phyloP scores from a whole-genome alignment of 2,113 vertebrate genomes.

The Silurus asotus region DNA sequence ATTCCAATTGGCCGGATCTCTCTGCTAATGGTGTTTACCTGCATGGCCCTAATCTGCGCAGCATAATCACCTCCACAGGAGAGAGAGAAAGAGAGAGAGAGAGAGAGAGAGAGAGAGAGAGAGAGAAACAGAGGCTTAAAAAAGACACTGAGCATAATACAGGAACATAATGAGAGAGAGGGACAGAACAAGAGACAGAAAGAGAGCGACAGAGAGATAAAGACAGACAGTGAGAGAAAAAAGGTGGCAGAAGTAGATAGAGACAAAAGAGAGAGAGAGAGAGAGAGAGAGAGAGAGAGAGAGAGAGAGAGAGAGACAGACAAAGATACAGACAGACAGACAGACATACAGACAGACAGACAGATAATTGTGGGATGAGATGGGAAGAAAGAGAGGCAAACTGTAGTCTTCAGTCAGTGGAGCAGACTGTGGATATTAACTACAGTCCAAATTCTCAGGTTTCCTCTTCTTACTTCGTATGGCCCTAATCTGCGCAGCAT shows the following conservation, averaged over 20 bases:
- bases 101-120: background rate
- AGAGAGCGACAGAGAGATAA: no score
- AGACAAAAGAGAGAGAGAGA: background rate
- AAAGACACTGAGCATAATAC: background rate
- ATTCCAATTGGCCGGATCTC: constrained; percentile 66
- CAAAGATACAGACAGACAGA: background rate
- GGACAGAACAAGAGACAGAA: no score
- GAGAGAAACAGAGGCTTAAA: background rate
- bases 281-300: background rate
- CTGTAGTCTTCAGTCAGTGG: no score
- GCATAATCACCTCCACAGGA: constrained; percentile 67
- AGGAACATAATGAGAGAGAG: background rate
- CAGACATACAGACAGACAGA: no score
- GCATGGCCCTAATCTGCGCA: constrained; percentile 68
- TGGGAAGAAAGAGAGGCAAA: background rate
- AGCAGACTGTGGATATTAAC: no score
- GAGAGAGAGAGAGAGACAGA: background rate
- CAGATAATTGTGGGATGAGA: no score
- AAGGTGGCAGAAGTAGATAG: no score
- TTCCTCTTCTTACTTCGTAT: no score
- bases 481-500: constrained; percentile 70
- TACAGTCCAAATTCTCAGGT: no score
- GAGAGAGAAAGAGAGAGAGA: constrained; percentile 19
- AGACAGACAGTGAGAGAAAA: no score
- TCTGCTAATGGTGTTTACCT: constrained; percentile 74